phyloP scores from a whole-genome alignment of 2,113 vertebrate species.

The Anoura caudifer region DNA sequence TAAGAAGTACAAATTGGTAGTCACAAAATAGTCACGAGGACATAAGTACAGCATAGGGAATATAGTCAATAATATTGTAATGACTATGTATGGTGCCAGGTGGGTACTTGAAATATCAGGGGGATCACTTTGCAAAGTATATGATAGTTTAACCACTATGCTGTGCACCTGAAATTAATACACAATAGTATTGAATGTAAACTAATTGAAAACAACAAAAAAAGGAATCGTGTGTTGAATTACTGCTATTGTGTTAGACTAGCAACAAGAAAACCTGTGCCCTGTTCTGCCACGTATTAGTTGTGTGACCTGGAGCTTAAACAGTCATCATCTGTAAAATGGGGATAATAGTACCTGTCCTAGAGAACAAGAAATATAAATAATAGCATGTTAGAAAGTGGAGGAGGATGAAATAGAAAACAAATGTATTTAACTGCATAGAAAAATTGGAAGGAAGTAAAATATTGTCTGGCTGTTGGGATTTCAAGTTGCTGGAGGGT shows the following conservation, averaged over 20 bases:
- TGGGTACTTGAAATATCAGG: not conserved
- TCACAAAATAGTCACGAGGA: not conserved
- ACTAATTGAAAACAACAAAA: not conserved
- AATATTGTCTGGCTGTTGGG: not conserved
- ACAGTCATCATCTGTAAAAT: not conserved
- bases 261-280: not conserved
- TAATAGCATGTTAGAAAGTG: not conserved
- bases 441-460: not conserved
- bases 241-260: not conserved
- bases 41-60: not conserved
- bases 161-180: not conserved
- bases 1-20: not conserved
- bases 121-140: not conserved
- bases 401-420: not conserved
- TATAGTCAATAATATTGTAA: not conserved
- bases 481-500: not conserved
- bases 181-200: not conserved
- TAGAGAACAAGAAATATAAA: not conserved
- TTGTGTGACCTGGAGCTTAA: not conserved
- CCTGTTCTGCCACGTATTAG: not conserved
- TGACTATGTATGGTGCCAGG: not conserved
- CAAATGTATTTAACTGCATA: not conserved
- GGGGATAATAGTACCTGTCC: not conserved
- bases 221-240: not conserved
- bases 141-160: not conserved